A percentile compares a stretch with the other conserved stretches of the same genome.
Conservation (phyloP, 2,113 vertebrate genomes). For the Porphyrio hochstetteri region DNA sequence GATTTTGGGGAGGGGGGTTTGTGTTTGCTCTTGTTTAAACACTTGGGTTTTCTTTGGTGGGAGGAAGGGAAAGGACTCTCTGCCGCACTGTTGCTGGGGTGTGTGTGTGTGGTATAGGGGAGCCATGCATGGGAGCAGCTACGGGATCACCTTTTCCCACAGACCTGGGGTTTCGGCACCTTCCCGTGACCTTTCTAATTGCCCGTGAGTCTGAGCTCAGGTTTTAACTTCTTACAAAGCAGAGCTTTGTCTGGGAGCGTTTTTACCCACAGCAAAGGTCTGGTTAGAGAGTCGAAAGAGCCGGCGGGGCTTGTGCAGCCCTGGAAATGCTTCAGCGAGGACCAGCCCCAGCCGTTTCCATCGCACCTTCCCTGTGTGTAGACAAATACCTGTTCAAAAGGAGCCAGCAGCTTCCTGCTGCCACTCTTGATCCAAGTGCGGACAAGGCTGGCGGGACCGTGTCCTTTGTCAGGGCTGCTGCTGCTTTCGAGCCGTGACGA, state of each 20-base stretch:
- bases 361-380: background rate
- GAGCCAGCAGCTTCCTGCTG: background rate
- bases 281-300: fast-evolving
- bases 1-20: too few relatives aligned
- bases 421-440: background rate
- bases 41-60: too few relatives aligned
- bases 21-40: background rate
- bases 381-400: background rate
- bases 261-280: fast-evolving
- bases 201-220: background rate
- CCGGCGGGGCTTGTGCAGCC: fast-evolving
- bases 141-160: fast-evolving
- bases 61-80: background rate
- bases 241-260: fast-evolving
- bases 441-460: background rate
- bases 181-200: background rate
- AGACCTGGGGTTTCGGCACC: background rate
- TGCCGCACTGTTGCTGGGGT: too few relatives aligned
- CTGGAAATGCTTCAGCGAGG: background rate
- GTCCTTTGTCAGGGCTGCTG: background rate
- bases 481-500: background rate
- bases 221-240: background rate
- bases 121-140: fast-evolving
- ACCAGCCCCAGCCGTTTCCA: background rate
- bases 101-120: background rate